Evolutionary conservation across 2,113 vertebrate genomes (phyloP).

Genomic region (Ranitomeya variabilis): DNA sequence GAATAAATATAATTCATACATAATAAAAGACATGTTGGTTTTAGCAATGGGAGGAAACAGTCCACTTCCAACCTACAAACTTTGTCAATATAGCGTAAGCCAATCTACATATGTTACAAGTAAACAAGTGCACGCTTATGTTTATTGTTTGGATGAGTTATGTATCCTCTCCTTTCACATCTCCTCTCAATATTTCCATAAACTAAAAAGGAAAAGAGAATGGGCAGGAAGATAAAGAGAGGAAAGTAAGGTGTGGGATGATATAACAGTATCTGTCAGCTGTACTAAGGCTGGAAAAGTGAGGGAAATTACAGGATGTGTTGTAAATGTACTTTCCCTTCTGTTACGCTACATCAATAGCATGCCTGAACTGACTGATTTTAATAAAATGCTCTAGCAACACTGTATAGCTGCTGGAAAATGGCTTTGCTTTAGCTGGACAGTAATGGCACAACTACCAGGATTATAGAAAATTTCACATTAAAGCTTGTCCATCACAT

Average conservation of each 20-base stretch:
- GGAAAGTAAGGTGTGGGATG: neutral
- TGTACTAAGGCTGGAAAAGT: neutral
- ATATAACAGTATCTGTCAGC: neutral
- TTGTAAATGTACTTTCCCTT: neutral
- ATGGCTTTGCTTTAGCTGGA: too few relatives aligned
- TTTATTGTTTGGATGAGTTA: conserved; percentile 2
- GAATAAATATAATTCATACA: neutral
- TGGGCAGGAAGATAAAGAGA: conserved; percentile 2
- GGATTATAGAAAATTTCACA: too few relatives aligned
- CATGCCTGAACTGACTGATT: too few relatives aligned
- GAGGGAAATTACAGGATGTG: neutral
- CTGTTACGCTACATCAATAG: too few relatives aligned
- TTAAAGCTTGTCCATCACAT: too few relatives aligned
- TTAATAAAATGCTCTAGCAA: too few relatives aligned
- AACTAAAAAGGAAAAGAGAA: conserved; percentile 6
- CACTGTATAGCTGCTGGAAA: too few relatives aligned
- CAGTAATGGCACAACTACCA: too few relatives aligned
- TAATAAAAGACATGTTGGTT: neutral
- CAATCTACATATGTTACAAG: neutral
- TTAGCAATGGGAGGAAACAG: neutral
- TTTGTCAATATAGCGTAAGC: neutral
- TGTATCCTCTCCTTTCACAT: conserved; percentile 12
- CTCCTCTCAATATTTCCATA: conserved; percentile 41
- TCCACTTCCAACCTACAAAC: neutral
- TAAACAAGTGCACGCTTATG: neutral